Conservation (phyloP, 1,140 invertebrate genomes). For the Steinernema feltiae region DNA sequence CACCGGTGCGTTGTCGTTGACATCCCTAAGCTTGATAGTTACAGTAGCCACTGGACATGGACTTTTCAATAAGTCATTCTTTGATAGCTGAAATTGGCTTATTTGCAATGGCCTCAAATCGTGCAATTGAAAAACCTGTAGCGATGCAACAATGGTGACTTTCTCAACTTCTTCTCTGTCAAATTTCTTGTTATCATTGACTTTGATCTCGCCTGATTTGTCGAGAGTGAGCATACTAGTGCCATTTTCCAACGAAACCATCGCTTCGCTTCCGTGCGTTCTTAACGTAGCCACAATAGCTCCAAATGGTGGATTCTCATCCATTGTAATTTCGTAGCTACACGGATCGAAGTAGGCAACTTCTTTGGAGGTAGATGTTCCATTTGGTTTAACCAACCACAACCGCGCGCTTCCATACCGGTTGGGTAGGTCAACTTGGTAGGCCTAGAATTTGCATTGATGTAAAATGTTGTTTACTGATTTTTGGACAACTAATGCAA, state of each 20-base stretch:
- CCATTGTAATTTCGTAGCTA: not conserved
- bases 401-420: not conserved
- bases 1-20: conserved; percentile 15
- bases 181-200: not conserved
- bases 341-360: conserved; percentile 1
- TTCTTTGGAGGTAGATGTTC: not conserved
- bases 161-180: conserved; percentile 1
- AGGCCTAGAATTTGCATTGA: no score
- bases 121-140: not conserved
- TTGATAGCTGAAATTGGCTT: not conserved
- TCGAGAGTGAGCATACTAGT: not conserved
- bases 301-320: not conserved
- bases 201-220: not conserved
- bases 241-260: not conserved
- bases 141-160: not conserved
- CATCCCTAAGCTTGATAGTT: conserved; percentile 9
- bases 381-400: not conserved
- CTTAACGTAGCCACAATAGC: not conserved
- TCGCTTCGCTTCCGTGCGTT: not conserved
- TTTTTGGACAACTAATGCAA: no score
- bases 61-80: not conserved
- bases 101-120: not conserved
- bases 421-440: not conserved
- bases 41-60: conserved; percentile 4
- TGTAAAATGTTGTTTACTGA: no score